These are phyloP conservation scores for Acleris literana DNA, from an alignment of 2,888 invertebrate genomes.

Conservation along the genomic window DNA sequence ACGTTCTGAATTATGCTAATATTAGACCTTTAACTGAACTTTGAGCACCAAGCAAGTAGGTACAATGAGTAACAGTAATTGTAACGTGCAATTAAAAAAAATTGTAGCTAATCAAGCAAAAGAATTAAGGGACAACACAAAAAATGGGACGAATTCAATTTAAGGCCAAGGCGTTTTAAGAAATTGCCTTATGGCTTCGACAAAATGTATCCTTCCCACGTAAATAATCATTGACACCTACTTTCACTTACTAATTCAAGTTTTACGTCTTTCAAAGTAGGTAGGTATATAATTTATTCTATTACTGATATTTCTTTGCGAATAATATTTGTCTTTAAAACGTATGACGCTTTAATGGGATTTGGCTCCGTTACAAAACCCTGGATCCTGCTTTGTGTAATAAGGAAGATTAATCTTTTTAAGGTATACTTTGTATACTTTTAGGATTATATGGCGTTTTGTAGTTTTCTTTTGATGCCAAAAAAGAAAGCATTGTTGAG, in stretches of 20 bases:
- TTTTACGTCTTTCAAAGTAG: slow-evolving; percentile 12
- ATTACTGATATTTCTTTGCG: slow-evolving; percentile 26
- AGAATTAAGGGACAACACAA: too few relatives aligned
- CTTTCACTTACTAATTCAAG: slow-evolving; percentile 25
- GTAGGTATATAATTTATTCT: slow-evolving; percentile 15
- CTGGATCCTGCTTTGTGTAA: slow-evolving; percentile 24
- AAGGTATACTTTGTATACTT: slow-evolving; percentile 17
- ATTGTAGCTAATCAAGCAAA: too few relatives aligned
- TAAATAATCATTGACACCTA: neutral
- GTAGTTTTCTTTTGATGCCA: slow-evolving; percentile 19
- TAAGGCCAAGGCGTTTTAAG: neutral
- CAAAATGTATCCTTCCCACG: neutral
- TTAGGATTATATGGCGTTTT: slow-evolving; percentile 20
- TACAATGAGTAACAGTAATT: too few relatives aligned
- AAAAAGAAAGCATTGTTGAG: slow-evolving; percentile 42
- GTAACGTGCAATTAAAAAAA: too few relatives aligned
- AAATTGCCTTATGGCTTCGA: neutral
- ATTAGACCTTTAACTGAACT: too few relatives aligned
- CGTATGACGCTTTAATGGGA: slow-evolving; percentile 27
- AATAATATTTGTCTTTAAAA: slow-evolving; percentile 28
- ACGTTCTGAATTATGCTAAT: too few relatives aligned
- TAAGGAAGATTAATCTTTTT: slow-evolving; percentile 35
- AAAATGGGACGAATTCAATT: too few relatives aligned
- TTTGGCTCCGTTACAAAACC: slow-evolving; percentile 35
- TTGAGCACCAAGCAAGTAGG: too few relatives aligned